Conservation (phyloP, 2,797 vertebrate species). For the Threskiornis aethiopicus region DNA sequence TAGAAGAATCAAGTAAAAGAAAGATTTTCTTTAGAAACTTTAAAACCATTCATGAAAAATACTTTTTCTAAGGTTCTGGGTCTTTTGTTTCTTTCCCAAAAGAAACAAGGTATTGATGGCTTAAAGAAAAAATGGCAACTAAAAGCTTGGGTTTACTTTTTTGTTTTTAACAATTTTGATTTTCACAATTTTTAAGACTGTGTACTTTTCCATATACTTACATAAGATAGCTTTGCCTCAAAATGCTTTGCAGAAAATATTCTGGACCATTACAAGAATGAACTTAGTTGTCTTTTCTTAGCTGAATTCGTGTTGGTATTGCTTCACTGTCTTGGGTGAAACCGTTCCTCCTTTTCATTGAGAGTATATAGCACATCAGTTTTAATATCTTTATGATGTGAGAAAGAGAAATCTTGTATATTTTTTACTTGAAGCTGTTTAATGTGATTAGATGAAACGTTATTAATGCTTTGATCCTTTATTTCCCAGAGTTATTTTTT, state of each 20-base stretch:
- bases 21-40: background rate
- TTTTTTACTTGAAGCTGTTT: background rate
- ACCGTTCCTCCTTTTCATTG: background rate
- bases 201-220: background rate
- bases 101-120: background rate
- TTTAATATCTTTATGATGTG: background rate
- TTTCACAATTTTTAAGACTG: background rate
- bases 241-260: background rate
- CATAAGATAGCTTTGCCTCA: background rate
- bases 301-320: background rate
- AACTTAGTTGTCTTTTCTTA: background rate
- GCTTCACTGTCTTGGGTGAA: background rate
- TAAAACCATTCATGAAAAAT: background rate
- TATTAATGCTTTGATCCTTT: background rate
- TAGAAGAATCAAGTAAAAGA: background rate
- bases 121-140: background rate
- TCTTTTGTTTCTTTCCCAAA: background rate
- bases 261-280: background rate
- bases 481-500: background rate
- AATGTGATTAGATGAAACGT: background rate
- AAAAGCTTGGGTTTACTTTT: background rate
- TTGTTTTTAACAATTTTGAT: background rate
- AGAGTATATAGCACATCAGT: background rate
- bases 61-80: background rate
- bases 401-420: background rate